Evolutionary conservation across 2,113 vertebrate genomes (phyloP).

Genomic region (Phyllopteryx taeniolatus): DNA sequence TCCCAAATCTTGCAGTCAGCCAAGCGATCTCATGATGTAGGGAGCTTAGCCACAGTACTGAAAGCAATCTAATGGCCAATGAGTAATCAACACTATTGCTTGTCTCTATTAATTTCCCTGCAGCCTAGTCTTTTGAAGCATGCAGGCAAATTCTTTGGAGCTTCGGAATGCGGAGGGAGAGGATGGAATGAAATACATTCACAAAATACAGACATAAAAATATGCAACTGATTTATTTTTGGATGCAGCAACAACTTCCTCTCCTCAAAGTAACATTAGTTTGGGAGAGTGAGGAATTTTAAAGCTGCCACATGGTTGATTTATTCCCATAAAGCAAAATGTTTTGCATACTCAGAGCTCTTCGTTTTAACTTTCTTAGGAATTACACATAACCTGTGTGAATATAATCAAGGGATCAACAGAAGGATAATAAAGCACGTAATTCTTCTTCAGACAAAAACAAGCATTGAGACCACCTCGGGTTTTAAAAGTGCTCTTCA

Average conservation of each 20-base stretch:
- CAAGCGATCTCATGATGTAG: slow-evolving; percentile 78
- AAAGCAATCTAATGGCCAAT: slow-evolving; percentile 82
- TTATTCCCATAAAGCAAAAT: slow-evolving; percentile 57
- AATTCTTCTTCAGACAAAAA: slow-evolving; percentile 54
- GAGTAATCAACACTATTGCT: slow-evolving; percentile 83
- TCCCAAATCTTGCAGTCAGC: slow-evolving; percentile 77
- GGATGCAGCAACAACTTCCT: slow-evolving; percentile 54
- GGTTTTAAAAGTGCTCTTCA: slow-evolving; percentile 42
- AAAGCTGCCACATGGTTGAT: slow-evolving; percentile 61
- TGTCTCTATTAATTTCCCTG: slow-evolving; percentile 74
- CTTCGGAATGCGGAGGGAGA: slow-evolving; percentile 26
- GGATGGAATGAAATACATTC: neutral
- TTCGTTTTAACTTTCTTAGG: slow-evolving; percentile 60
- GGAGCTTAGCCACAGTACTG: slow-evolving; percentile 74
- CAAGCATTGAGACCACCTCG: slow-evolving; percentile 31
- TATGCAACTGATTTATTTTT: slow-evolving; percentile 64
- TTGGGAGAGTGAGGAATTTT: slow-evolving; percentile 59
- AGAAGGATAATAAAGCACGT: slow-evolving; percentile 52
- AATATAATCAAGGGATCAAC: slow-evolving; percentile 66
- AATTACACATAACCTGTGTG: slow-evolving; percentile 59
- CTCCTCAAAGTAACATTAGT: slow-evolving; percentile 61
- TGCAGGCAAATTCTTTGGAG: slow-evolving; percentile 46
- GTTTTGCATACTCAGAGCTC: slow-evolving; percentile 57
- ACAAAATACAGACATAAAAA: slow-evolving; percentile 53
- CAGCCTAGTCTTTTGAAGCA: slow-evolving; percentile 52